These are phyloP conservation scores for Masticophis lateralis DNA, from an alignment of 2,797 vertebrate species.

Conservation along the genomic window DNA sequence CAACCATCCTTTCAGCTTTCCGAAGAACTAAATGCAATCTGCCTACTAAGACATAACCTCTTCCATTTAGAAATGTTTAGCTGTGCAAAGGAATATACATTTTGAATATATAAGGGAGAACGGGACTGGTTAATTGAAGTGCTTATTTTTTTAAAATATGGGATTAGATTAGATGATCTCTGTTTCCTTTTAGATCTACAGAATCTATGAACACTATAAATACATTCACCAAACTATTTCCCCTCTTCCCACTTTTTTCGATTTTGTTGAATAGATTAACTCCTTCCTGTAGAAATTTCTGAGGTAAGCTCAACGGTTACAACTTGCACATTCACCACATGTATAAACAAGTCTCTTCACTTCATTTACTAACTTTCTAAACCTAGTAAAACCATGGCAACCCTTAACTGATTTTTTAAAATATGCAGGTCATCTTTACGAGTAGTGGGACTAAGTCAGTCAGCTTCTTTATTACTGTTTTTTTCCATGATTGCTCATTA, in stretches of 20 bases:
- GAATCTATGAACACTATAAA: slow-evolving; percentile 1
- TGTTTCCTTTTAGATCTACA: not conserved
- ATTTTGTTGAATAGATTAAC: slow-evolving; percentile 66
- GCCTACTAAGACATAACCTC: not conserved
- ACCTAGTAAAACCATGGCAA: slow-evolving; percentile 66
- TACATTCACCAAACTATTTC: slow-evolving; percentile 26
- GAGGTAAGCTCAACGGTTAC: slow-evolving; percentile 74
- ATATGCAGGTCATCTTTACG: slow-evolving; percentile 15
- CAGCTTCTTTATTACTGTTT: not conserved
- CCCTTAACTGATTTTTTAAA: slow-evolving; percentile 57
- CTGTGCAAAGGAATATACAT: slow-evolving; percentile 8
- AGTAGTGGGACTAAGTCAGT: slow-evolving; percentile 37
- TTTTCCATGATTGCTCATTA: slow-evolving; percentile 16
- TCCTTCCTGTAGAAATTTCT: slow-evolving; percentile 75
- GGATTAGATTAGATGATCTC: not conserved
- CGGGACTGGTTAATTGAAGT: not conserved
- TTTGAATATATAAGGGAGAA: slow-evolving; percentile 3
- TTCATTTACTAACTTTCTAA: slow-evolving; percentile 59
- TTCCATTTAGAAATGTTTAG: slow-evolving; percentile 33
- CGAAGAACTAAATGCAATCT: slow-evolving; percentile 10
- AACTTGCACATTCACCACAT: slow-evolving; percentile 60
- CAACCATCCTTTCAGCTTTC: not conserved
- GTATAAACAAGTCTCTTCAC: slow-evolving; percentile 54
- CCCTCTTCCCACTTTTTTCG: slow-evolving; percentile 16
- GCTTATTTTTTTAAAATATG: not conserved